Evolutionary conservation across 2,888 invertebrate species (phyloP).

Genomic region (Anorthoa munda): DNA sequence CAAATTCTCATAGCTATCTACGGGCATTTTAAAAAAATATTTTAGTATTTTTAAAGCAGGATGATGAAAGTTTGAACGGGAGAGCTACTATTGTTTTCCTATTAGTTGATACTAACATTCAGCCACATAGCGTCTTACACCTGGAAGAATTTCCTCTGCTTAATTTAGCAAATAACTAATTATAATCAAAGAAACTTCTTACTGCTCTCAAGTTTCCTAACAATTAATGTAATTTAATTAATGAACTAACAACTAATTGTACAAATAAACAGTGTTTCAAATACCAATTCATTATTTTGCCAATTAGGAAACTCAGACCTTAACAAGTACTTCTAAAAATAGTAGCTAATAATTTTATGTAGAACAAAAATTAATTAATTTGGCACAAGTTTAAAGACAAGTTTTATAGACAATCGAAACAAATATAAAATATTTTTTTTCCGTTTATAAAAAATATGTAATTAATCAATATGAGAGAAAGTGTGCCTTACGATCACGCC

Average conservation of each 20-base stretch:
- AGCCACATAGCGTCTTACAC: neutral
- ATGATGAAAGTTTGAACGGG: neutral
- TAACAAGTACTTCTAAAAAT: neutral
- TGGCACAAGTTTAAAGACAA: neutral
- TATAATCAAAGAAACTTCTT: conserved; percentile 44
- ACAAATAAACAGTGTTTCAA: conserved; percentile 12
- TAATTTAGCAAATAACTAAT: conserved; percentile 18
- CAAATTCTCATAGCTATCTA: neutral
- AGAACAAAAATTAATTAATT: neutral
- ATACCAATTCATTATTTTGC: conserved; percentile 20
- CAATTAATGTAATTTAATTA: conserved; percentile 38
- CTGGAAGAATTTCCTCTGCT: neutral
- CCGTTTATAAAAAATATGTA: no score
- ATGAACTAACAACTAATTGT: conserved; percentile 25
- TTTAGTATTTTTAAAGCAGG: no score
- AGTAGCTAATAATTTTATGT: neutral
- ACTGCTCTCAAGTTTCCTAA: conserved; percentile 32
- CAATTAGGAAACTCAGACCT: neutral
- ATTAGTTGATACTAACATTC: conserved; percentile 1
- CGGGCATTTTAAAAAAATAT: neutral
- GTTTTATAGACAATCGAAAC: no score
- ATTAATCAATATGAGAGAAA: no score
- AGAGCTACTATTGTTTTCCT: neutral
- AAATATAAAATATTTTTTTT: no score
- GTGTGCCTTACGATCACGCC: no score